Percentiles rank a stretch among this genome's conserved stretches.
phyloP scores from a whole-genome alignment of 2,113 vertebrate genomes.

The Paramisgurnus dabryanus region DNA sequence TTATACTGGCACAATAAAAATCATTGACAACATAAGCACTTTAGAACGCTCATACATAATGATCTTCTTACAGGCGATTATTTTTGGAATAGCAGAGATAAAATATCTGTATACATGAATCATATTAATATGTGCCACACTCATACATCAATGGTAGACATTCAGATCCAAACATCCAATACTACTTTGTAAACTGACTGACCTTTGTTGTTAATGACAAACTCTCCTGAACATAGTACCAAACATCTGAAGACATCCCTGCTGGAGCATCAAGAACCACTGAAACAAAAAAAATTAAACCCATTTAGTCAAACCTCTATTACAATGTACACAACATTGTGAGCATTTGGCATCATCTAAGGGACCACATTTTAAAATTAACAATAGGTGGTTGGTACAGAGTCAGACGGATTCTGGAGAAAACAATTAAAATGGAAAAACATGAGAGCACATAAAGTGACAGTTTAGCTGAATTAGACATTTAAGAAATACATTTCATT shows the following conservation, averaged over 20 bases:
- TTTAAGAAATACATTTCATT: background rate
- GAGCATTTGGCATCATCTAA: background rate
- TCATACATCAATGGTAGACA: too few relatives aligned
- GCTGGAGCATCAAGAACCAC: constrained; percentile 79
- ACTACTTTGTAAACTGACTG: constrained; percentile 16
- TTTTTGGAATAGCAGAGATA: background rate
- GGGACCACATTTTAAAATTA: background rate
- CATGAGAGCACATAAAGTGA: too few relatives aligned
- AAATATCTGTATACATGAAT: background rate
- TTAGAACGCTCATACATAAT: background rate
- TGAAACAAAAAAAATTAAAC: constrained; percentile 47
- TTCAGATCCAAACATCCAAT: background rate
- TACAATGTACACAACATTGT: too few relatives aligned
- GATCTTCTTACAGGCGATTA: background rate
- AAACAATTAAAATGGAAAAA: too few relatives aligned
- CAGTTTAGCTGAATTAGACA: background rate
- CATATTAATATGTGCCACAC: too few relatives aligned
- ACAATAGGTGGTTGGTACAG: too few relatives aligned
- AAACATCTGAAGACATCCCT: constrained; percentile 78
- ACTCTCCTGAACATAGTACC: constrained; percentile 76
- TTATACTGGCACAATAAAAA: background rate
- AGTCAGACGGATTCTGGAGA: too few relatives aligned
- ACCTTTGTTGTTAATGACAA: constrained; percentile 74
- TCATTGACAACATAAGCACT: background rate
- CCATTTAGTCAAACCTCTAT: background rate